These are phyloP conservation scores for Mobula birostris DNA, from an alignment of 2,113 vertebrate species.

Conservation along the genomic window DNA sequence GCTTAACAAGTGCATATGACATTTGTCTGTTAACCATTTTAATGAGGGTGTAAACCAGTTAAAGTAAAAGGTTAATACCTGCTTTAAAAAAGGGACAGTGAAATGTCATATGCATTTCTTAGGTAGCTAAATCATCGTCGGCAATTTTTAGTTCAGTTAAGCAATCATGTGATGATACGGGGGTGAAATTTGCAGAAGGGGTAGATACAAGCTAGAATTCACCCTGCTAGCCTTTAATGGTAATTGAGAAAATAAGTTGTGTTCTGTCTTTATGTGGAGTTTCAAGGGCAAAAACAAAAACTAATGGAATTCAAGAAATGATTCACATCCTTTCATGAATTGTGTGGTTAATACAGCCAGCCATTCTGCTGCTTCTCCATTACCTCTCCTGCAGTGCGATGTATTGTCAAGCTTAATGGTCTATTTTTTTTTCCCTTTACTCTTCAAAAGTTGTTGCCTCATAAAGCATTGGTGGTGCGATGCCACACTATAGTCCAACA, in stretches of 20 bases:
- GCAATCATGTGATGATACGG: neutral
- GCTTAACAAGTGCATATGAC: neutral
- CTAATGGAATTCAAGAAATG: neutral
- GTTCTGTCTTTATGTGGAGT: neutral
- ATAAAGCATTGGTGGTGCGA: neutral
- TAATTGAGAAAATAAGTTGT: neutral
- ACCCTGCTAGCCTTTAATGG: neutral
- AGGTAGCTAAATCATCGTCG: neutral
- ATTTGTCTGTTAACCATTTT: neutral
- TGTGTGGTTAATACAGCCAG: neutral
- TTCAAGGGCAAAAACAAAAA: neutral
- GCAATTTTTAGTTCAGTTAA: neutral
- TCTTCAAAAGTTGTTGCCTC: neutral
- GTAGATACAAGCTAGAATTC: neutral
- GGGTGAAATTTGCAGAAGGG: neutral
- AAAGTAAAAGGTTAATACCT: neutral
- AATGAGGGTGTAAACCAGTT: neutral
- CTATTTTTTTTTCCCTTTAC: neutral
- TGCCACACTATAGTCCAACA: neutral
- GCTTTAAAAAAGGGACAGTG: neutral
- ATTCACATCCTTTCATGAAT: neutral
- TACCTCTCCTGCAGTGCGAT: neutral
- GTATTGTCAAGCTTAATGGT: neutral
- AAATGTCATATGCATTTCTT: neutral
- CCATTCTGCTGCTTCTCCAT: too few relatives aligned